These are phyloP conservation scores for Bombus cullumanus DNA, from an alignment of 1,140 invertebrate genomes.

Conservation along the genomic window DNA sequence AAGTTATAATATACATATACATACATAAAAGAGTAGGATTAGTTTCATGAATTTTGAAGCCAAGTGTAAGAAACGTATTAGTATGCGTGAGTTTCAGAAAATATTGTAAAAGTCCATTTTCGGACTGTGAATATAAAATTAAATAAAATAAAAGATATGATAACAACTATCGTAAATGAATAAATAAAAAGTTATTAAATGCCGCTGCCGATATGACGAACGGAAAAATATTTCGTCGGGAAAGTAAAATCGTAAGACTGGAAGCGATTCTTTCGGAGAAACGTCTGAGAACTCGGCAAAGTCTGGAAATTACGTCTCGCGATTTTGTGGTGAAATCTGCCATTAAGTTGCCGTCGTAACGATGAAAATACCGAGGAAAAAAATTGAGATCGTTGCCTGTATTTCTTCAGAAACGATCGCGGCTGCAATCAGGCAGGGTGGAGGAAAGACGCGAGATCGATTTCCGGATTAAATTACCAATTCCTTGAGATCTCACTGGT, in stretches of 20 bases:
- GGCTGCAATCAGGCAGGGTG: not conserved
- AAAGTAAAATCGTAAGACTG: not conserved
- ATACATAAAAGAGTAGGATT: too few species aligned
- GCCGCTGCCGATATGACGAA: not conserved
- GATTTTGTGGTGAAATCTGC: slow-evolving; percentile 21
- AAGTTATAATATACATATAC: too few species aligned
- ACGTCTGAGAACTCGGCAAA: not conserved
- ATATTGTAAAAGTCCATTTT: too few species aligned
- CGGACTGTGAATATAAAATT: too few species aligned
- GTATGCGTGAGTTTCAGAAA: too few species aligned
- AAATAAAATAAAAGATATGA: too few species aligned
- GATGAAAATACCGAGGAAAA: not conserved
- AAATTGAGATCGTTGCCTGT: not conserved
- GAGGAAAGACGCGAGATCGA: not conserved
- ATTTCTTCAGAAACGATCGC: slow-evolving; percentile 14
- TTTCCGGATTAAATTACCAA: slow-evolving; percentile 37
- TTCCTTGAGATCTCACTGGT: not conserved
- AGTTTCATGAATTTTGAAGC: too few species aligned
- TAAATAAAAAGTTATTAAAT: not conserved
- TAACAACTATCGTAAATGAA: too few species aligned
- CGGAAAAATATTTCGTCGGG: not conserved
- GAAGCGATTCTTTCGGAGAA: not conserved
- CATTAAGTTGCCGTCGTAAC: not conserved
- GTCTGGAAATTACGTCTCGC: slow-evolving; percentile 1
- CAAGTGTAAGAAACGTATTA: too few species aligned